These are phyloP conservation scores for Scyliorhinus canicula DNA, from an alignment of 2,797 vertebrate species.

Conservation along the genomic window DNA sequence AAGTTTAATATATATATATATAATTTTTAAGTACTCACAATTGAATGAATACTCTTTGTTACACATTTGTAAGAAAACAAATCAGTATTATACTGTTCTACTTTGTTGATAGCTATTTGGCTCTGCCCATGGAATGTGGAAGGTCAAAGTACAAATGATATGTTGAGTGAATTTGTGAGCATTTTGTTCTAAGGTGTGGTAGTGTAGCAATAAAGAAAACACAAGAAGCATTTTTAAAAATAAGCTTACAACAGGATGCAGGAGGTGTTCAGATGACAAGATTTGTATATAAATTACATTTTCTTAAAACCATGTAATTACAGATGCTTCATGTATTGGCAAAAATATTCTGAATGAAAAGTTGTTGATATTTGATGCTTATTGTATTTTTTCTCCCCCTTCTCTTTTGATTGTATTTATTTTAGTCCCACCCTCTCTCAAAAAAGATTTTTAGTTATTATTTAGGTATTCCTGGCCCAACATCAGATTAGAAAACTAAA, in stretches of 20 bases:
- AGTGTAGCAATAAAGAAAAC: slow-evolving; percentile 34
- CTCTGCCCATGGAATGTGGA: slow-evolving; percentile 20
- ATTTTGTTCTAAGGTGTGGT: slow-evolving; percentile 35
- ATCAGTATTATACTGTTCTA: slow-evolving; percentile 28
- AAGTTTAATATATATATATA: slow-evolving; percentile 5
- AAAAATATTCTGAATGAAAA: slow-evolving; percentile 32
- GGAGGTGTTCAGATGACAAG: slow-evolving; percentile 11
- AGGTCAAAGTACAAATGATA: slow-evolving; percentile 36
- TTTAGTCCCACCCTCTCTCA: neutral
- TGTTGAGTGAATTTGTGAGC: slow-evolving; percentile 35
- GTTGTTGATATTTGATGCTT: slow-evolving; percentile 27
- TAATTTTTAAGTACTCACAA: slow-evolving; percentile 9
- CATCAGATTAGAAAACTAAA: neutral
- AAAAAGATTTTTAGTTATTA: neutral
- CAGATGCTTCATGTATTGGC: slow-evolving; percentile 29
- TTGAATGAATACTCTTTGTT: slow-evolving; percentile 22
- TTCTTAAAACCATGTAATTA: slow-evolving; percentile 33
- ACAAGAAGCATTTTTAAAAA: neutral
- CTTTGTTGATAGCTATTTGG: slow-evolving; percentile 26
- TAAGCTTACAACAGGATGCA: slow-evolving; percentile 27
- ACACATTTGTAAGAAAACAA: slow-evolving; percentile 34
- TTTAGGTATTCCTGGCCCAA: neutral
- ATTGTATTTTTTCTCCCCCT: neutral
- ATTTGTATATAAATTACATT: slow-evolving; percentile 30
- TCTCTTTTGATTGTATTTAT: neutral